Base-by-base conservation (phyloP, 2,888 invertebrate genomes). In the Hirtodrosophila cameraria region DNA sequence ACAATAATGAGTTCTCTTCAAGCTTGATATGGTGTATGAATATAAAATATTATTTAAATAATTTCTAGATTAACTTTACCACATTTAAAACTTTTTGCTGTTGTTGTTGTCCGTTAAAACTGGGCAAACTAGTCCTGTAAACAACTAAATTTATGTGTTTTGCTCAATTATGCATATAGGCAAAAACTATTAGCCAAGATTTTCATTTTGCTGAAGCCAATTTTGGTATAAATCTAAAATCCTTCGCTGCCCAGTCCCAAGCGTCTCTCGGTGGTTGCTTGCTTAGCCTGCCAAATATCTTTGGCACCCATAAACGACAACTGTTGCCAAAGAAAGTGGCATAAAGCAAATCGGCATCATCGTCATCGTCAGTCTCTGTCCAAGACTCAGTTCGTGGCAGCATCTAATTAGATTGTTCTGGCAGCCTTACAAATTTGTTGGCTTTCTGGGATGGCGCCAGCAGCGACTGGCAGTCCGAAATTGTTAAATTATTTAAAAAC, bases 401-500 rank as follows among this genome's bases (percentile, higher is more conserved):
- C 54, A 74, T 75, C 75, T 77, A 80, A 80, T 80, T 80, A 84
- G 84, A 80, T 80, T 80, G 62, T 68, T 68, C 63, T 67, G 68
- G 54, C 68, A 76, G 61, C 13, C 67, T 20, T 43, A 52, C 71
- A 67, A 57, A 23, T 36, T 38, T 68, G 36, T 5, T 20, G 33
- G 31, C 8, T 18, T 61, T 27, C 52, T 41, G 31, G 28, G 35
- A 27, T 52, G 64, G 43, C 59, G 63, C 54, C 72, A 62, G 53
- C 71, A 46, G 20, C 28, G 63, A 65, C 61, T 60, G 59, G 43
- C 63, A 61, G 64, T 54, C 64, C 45, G 55, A 78, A 85, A 84
- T 82, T 76, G 74, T 85, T 81, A 79, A 81, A 81, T 84, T 74
- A 81, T 81, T 81, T 81, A 79, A 82, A 82, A 84, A 79, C 76